Evolutionary conservation across 2,888 invertebrate species (phyloP).

Genomic region (Brachypalpus laphriformis): DNA sequence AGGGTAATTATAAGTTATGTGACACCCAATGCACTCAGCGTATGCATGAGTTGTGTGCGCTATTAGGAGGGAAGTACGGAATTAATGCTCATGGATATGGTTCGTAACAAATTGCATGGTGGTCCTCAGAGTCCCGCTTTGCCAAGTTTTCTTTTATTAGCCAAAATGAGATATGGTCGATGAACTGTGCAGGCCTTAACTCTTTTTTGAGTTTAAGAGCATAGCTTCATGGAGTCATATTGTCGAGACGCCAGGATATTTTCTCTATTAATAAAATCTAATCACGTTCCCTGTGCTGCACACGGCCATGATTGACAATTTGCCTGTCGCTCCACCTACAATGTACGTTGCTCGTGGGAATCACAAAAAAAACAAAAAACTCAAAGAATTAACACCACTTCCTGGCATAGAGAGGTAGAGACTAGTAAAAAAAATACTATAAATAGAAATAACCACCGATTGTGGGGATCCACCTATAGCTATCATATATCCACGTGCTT

Average conservation of each 20-base stretch:
- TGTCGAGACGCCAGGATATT: neutral
- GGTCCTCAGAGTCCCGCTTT: neutral
- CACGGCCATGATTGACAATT: conserved; percentile 31
- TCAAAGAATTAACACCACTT: neutral
- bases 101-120: no score
- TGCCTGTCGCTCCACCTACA: neutral
- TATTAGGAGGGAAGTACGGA: neutral
- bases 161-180: neutral
- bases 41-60: neutral
- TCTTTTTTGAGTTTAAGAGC: no score
- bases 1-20: conserved; percentile 38
- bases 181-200: neutral
- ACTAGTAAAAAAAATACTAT: neutral
- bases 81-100: neutral
- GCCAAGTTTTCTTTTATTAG: neutral
- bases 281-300: conserved; percentile 33
- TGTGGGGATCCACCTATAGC: neutral
- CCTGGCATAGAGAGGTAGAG: conserved; percentile 4
- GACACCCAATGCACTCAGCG: conserved; percentile 21
- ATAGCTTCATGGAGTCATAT: no score
- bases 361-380: neutral
- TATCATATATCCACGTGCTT: neutral
- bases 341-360: neutral
- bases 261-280: conserved; percentile 20
- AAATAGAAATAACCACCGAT: neutral